A percentile compares a stretch with the other conserved stretches of the same genome.
phyloP scores from a whole-genome alignment of 2,113 vertebrate species.

The Poeciliopsis prolifica region DNA sequence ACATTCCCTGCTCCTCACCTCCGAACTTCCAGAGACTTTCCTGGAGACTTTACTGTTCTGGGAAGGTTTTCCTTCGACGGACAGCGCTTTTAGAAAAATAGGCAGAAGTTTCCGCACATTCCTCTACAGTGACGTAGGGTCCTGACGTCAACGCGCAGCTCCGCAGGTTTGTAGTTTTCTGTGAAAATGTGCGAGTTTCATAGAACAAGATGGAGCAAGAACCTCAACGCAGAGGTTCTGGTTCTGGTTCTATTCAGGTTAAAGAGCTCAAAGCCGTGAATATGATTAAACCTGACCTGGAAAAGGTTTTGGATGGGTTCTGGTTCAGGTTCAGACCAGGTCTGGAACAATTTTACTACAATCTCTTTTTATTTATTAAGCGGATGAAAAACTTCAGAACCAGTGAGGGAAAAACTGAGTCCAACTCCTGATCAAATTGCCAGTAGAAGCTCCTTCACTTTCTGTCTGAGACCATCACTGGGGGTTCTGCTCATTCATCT shows the following conservation, averaged over 20 bases:
- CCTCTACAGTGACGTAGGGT: slow-evolving; percentile 81
- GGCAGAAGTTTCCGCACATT: slow-evolving; percentile 85
- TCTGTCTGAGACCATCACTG: too few relatives aligned
- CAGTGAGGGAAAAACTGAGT: background rate
- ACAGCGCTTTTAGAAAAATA: slow-evolving; percentile 51
- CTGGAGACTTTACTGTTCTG: background rate
- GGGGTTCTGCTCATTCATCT: too few relatives aligned
- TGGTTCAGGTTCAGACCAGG: background rate
- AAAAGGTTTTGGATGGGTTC: background rate
- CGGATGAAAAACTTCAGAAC: background rate
- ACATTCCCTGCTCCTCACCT: slow-evolving; percentile 26
- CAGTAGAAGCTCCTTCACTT: background rate
- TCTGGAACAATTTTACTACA: too few relatives aligned
- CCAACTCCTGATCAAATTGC: background rate
- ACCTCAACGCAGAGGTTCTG: too few relatives aligned
- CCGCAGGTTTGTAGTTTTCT: background rate
- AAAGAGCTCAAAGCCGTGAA: background rate
- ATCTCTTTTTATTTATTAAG: background rate
- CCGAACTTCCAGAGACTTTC: slow-evolving; percentile 28
- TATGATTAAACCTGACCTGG: background rate
- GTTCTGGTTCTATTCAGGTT: background rate
- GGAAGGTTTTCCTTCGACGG: slow-evolving; percentile 29
- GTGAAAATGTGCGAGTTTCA: background rate
- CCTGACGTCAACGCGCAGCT: slow-evolving; percentile 68
- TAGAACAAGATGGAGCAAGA: background rate